phyloP scores from a whole-genome alignment of 2,113 vertebrate genomes.

The Ictalurus punctatus region DNA sequence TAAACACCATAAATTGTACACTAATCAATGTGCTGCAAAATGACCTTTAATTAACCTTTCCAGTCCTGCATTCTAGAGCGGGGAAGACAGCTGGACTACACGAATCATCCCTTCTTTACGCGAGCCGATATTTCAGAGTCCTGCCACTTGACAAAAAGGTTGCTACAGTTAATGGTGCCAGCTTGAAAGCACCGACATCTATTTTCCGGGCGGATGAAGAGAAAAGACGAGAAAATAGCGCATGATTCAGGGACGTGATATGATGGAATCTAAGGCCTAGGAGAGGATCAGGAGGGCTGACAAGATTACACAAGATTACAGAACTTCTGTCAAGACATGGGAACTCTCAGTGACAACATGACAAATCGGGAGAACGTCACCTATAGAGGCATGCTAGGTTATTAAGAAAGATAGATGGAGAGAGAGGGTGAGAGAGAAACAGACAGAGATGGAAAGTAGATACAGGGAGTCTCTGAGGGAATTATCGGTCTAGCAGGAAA shows the following conservation, averaged over 20 bases:
- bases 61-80: background rate
- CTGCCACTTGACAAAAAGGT: background rate
- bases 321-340: conserved; percentile 33
- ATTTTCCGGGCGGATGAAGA: background rate
- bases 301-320: conserved; percentile 43
- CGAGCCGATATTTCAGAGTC: background rate
- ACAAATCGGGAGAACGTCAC: conserved; percentile 48
- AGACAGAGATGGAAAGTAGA: background rate
- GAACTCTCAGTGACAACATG: conserved; percentile 44
- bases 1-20: conserved; percentile 2
- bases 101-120: background rate
- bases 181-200: background rate
- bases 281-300: conserved; percentile 18
- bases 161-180: background rate
- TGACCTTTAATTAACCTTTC: background rate
- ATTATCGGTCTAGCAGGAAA: background rate
- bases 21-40: too few species aligned
- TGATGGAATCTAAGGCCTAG: conserved; percentile 25
- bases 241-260: background rate
- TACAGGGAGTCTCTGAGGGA: background rate
- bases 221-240: background rate
- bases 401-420: background rate
- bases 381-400: background rate
- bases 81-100: background rate
- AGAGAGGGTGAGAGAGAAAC: background rate